Percentiles rank a stretch among this genome's conserved stretches.
Conservation (phyloP, 2,888 invertebrate genomes). For the Operophtera brumata region DNA sequence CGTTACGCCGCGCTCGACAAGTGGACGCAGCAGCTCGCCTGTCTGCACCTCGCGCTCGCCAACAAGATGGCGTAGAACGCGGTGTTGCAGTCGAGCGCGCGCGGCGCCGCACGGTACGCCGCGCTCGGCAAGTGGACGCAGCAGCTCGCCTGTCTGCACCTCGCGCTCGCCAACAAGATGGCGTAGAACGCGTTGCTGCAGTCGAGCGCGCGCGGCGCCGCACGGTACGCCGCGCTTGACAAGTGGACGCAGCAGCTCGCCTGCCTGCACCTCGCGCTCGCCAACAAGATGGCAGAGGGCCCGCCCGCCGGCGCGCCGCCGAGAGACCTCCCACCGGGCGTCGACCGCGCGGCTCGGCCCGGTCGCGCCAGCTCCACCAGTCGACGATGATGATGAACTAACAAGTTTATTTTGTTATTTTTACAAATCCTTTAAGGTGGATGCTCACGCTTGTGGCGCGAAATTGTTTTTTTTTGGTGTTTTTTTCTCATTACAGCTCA, state of each 20-base stretch:
- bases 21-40: constrained; percentile 95
- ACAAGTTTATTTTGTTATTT: too few species aligned
- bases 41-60: constrained; percentile 93
- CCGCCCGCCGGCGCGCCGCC: constrained; percentile 89
- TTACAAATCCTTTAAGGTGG: too few species aligned
- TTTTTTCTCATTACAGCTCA: too few species aligned
- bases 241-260: constrained; percentile 97
- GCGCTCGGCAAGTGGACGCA: constrained; percentile 98
- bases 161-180: constrained; percentile 96
- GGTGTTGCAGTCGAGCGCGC: constrained; percentile 89
- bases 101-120: constrained; percentile 91
- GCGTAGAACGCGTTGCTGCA: constrained; percentile 88
- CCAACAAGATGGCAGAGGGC: constrained; percentile 93
- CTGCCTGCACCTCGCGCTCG: constrained; percentile 92
- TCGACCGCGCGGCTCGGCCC: constrained; percentile 89
- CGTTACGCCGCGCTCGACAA: constrained; percentile 96
- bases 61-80: constrained; percentile 93
- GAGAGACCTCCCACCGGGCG: too few species aligned
- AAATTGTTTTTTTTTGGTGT: too few species aligned
- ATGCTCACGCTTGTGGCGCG: too few species aligned
- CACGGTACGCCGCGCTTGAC: constrained; percentile 95
- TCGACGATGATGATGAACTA: too few species aligned
- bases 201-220: constrained; percentile 88
- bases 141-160: constrained; percentile 92
- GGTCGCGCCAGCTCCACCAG: constrained; percentile 95